A percentile compares a stretch with the other conserved stretches of the same genome.
Conservation (phyloP, 2,113 vertebrate species). For the Phyllostomus discolor region DNA sequence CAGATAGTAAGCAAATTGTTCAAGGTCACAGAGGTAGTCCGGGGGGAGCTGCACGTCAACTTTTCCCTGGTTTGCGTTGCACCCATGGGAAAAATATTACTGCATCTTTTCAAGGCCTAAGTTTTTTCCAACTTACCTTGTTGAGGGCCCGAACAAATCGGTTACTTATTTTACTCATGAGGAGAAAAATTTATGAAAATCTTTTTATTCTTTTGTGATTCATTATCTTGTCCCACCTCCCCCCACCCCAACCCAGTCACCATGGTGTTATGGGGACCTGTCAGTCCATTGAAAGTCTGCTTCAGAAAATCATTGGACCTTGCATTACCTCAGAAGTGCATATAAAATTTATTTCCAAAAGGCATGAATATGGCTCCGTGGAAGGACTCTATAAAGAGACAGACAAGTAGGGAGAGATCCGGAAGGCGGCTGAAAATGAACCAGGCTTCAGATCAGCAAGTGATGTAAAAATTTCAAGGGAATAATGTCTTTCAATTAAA, state of each 20-base stretch:
- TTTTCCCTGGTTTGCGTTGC: neutral
- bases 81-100: neutral
- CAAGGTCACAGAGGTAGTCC: neutral
- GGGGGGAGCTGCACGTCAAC: neutral
- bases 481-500: neutral
- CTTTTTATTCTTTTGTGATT: neutral
- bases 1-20: neutral
- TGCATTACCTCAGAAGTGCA: neutral
- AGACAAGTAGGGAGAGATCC: neutral
- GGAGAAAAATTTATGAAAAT: neutral
- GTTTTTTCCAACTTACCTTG: neutral
- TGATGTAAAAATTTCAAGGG: neutral
- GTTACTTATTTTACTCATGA: neutral
- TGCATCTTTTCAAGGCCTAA: neutral
- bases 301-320: neutral
- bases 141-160: neutral
- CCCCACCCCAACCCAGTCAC: fast-evolving
- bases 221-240: fast-evolving
- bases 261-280: neutral
- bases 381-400: neutral
- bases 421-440: neutral
- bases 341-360: neutral
- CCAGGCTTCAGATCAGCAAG: neutral
- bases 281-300: neutral
- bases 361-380: neutral